phyloP scores from a whole-genome alignment of 1,140 invertebrate species.

The Heliconius congener region DNA sequence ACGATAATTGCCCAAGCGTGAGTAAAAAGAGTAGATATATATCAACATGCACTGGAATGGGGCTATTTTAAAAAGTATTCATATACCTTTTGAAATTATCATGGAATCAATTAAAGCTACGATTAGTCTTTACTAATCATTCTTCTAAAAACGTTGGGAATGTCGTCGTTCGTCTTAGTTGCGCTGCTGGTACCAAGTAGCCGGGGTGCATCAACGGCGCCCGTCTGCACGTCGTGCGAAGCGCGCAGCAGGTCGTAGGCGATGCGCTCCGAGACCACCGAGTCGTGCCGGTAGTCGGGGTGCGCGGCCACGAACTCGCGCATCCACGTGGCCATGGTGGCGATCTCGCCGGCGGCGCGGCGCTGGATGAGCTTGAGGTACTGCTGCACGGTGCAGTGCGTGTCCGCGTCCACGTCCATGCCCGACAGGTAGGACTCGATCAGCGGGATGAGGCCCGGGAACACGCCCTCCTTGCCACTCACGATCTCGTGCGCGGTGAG shows the following conservation, averaged over 20 bases:
- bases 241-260: slow-evolving; percentile 96
- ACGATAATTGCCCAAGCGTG: not conserved
- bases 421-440: slow-evolving; percentile 95
- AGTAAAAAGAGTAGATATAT: not conserved
- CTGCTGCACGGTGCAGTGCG: slow-evolving; percentile 97
- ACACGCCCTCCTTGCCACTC: slow-evolving; percentile 92
- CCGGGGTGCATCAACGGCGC: slow-evolving; percentile 87
- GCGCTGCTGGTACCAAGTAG: slow-evolving; percentile 86
- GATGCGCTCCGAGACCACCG: slow-evolving; percentile 92
- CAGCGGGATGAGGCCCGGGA: slow-evolving; percentile 67
- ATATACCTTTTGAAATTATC: not conserved
- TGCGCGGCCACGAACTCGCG: slow-evolving; percentile 94
- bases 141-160: slow-evolving; percentile 87
- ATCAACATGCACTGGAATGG: not conserved
- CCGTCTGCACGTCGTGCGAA: slow-evolving; percentile 88
- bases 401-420: slow-evolving; percentile 98
- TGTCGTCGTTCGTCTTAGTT: slow-evolving; percentile 90
- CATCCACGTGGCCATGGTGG: slow-evolving; percentile 96
- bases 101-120: slow-evolving; percentile 40
- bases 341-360: slow-evolving; percentile 92
- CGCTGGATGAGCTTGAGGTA: slow-evolving; percentile 97
- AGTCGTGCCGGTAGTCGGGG: slow-evolving; percentile 95
- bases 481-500: slow-evolving; percentile 98
- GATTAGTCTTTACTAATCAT: slow-evolving; percentile 77
- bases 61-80: not conserved